A percentile compares a stretch with the other conserved stretches of the same genome.
phyloP scores from a whole-genome alignment of 2,113 vertebrate species.

The Corythaixoides concolor region DNA sequence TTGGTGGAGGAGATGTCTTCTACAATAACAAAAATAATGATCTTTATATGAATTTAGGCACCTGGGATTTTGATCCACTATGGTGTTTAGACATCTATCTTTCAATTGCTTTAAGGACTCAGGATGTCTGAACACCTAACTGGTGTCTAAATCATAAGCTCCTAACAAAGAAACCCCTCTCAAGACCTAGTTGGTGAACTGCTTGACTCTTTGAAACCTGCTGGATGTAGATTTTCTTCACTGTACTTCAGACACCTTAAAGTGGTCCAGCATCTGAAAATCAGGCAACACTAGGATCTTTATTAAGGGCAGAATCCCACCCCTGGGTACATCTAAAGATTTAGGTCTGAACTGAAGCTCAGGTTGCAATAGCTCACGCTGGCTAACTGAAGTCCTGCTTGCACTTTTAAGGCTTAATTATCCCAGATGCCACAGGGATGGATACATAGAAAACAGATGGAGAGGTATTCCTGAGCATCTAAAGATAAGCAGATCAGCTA shows the following conservation, averaged over 20 bases:
- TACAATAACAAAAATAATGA: neutral
- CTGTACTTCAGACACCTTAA: neutral
- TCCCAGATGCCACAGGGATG: neutral
- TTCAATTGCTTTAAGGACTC: neutral
- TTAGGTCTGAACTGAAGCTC: neutral
- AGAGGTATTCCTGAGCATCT: conserved; percentile 25
- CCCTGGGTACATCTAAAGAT: neutral
- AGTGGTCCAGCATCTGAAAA: neutral
- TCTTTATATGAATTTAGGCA: neutral
- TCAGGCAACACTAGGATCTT: neutral
- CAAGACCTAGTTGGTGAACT: neutral
- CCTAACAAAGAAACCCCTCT: neutral
- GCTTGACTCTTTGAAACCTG: neutral
- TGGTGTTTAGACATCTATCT: neutral
- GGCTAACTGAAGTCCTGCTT: neutral
- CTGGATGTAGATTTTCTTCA: neutral
- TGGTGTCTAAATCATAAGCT: neutral
- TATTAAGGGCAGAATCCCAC: neutral
- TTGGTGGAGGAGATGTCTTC: neutral
- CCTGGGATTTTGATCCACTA: neutral
- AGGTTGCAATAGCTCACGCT: neutral
- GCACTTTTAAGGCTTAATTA: conserved; percentile 21
- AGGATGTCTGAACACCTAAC: neutral
- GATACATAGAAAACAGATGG: conserved; percentile 42
- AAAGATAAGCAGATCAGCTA: conserved; percentile 50